A percentile compares a stretch with the other conserved stretches of the same genome.
These are phyloP conservation scores for Sarcoramphus papa DNA, from an alignment of 2,797 vertebrate genomes.

Conservation along the genomic window DNA sequence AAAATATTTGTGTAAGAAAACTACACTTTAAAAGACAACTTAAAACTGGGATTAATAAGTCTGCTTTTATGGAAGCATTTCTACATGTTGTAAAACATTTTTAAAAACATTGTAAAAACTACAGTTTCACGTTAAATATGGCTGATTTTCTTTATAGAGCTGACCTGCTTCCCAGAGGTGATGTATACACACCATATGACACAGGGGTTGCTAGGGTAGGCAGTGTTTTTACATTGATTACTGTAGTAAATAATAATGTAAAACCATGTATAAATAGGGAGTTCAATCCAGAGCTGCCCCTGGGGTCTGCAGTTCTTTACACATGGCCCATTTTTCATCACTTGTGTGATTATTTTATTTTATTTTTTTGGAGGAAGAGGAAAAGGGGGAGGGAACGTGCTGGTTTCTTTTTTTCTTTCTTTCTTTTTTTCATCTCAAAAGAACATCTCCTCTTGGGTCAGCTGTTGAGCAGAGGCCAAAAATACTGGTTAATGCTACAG, in stretches of 20 bases:
- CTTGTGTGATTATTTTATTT: slow-evolving; percentile 41
- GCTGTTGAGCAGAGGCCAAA: background rate
- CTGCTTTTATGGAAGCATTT: slow-evolving; percentile 69
- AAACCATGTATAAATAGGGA: slow-evolving; percentile 55
- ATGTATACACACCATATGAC: slow-evolving; percentile 62
- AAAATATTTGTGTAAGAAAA: slow-evolving; percentile 68
- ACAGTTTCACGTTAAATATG: slow-evolving; percentile 60
- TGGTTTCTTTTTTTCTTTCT: background rate
- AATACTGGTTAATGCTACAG: background rate
- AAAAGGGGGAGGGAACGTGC: background rate
- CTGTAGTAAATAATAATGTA: slow-evolving; percentile 69
- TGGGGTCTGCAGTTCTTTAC: slow-evolving; percentile 46
- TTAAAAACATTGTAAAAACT: slow-evolving; percentile 68
- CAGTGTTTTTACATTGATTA: slow-evolving; percentile 67
- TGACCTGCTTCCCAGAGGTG: slow-evolving; percentile 67
- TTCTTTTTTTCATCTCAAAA: background rate
- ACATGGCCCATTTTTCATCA: slow-evolving; percentile 53
- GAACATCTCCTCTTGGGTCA: background rate
- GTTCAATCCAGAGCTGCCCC: slow-evolving; percentile 46
- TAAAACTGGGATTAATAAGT: slow-evolving; percentile 69
- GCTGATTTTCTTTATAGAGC: slow-evolving; percentile 66
- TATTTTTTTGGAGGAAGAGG: background rate
- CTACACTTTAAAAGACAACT: slow-evolving; percentile 61
- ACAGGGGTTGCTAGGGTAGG: slow-evolving; percentile 60
- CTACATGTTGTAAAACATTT: slow-evolving; percentile 71